phyloP scores from a whole-genome alignment of 2,797 vertebrate species.

The Typhlichthys subterraneus region DNA sequence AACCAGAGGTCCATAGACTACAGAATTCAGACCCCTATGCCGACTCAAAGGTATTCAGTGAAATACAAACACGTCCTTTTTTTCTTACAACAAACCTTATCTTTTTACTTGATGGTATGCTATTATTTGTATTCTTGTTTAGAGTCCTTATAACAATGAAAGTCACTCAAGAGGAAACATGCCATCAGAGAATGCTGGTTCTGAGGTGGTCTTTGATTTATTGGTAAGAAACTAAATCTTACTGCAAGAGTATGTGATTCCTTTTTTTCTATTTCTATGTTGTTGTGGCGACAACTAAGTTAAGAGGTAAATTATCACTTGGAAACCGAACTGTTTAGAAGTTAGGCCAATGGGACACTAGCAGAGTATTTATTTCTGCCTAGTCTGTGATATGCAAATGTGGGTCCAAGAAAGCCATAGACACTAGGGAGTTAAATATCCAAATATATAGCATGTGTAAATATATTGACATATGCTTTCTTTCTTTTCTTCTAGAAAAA shows the following conservation, averaged over 20 bases:
- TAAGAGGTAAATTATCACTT: no score
- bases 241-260: background rate
- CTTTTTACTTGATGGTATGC: background rate
- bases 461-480: background rate
- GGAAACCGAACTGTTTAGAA: no score
- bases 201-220: slow-evolving; percentile 65
- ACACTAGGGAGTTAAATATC: no score
- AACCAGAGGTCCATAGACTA: slow-evolving; percentile 22
- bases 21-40: slow-evolving; percentile 28
- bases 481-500: slow-evolving; percentile 59
- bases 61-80: no score
- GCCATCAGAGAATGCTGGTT: slow-evolving; percentile 15
- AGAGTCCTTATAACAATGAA: slow-evolving; percentile 42
- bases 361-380: no score
- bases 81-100: no score
- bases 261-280: no score
- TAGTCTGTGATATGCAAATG: background rate
- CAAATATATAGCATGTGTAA: no score
- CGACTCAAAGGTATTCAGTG: slow-evolving; percentile 46
- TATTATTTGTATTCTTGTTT: slow-evolving; percentile 9
- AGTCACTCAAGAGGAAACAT: slow-evolving; percentile 33
- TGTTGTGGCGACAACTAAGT: no score
- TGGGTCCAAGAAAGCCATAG: no score
- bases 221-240: slow-evolving; percentile 58
- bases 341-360: no score